Base-by-base conservation (phyloP, 2,888 invertebrate species). In the Cosmia pyralina region DNA sequence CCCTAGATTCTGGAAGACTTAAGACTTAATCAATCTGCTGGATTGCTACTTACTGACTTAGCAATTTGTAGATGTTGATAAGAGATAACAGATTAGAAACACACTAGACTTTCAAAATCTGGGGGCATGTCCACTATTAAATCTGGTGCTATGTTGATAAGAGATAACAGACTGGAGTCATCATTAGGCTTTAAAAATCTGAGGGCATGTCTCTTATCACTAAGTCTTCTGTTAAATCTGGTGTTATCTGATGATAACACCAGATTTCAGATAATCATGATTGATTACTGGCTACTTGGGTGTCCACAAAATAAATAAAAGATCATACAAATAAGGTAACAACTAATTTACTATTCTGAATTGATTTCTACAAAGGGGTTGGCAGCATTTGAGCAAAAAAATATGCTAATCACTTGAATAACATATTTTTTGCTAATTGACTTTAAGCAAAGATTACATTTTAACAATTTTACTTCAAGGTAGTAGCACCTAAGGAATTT, bases 301-400 rank as follows among this genome's bases (percentile, higher is more conserved):
- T 52, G n/a, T n/a, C 13, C 17, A 69, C n/a, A 17, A 72, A 11
- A 52, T 3, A 52, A 62, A 66, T 13, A 19, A 38, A 69, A 38
- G 15, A 19, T 34, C 15, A 19, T 15, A n/a, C 4, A 41, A 28
- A 28, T 50, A 41, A 10, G 0, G 38, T 8, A 15, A 28, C 4
- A 28, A 69, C 0, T 0, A 46, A 66, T 41, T 38, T 38, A 17
- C 7, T n/a, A 19, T 52, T 71, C 11, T 34, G 41, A 34, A 70
- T 69, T 11, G 19, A 6, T 34, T 55, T 55, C n/a, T 19, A 22
- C 15, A 58, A 55, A 55, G 10, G 4, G 6, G n/a, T 28, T 10
- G 15, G 0, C 34, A 58, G 3, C 13, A 4, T 22, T 15, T 19
- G n/a, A 10, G 10, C 34, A 64, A 57, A 15, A 28, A 28, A 28